Evolutionary conservation across 2,888 invertebrate species (phyloP).

Genomic region (Andrena haemorrhoa): DNA sequence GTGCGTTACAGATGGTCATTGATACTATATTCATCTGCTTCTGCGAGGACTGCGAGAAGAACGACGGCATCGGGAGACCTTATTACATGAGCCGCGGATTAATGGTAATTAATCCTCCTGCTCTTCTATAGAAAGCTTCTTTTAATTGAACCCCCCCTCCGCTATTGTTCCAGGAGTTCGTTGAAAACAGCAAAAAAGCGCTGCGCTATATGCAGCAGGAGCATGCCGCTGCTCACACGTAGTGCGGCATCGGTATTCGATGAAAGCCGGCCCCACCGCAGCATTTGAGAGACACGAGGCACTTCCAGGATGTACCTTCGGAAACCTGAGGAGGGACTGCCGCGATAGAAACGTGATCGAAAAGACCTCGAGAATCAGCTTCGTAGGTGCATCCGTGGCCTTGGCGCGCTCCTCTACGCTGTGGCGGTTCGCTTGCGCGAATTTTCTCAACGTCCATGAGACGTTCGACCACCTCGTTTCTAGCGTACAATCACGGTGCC

Average conservation of each 20-base stretch:
- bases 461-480: neutral
- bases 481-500: neutral
- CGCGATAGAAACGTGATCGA: neutral
- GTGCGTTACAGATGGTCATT: slow-evolving; percentile 87
- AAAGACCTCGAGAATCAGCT: neutral
- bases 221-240: neutral
- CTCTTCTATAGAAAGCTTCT: neutral
- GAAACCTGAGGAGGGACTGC: neutral
- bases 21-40: slow-evolving; percentile 90
- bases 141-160: neutral
- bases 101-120: slow-evolving; percentile 84
- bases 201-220: slow-evolving; percentile 74
- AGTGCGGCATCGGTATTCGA: neutral
- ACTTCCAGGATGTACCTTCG: slow-evolving; percentile 10
- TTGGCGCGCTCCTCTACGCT: neutral
- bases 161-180: slow-evolving; percentile 85
- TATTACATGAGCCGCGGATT: slow-evolving; percentile 89
- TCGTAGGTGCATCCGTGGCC: neutral
- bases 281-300: neutral
- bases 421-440: neutral
- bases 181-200: slow-evolving; percentile 87
- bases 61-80: slow-evolving; percentile 88
- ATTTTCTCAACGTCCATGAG: neutral
- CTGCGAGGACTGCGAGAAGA: slow-evolving; percentile 89
- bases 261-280: neutral